Percentiles rank a stretch among this genome's conserved stretches.
These are phyloP conservation scores for Aphelocoma coerulescens DNA, from an alignment of 2,113 vertebrate species.

Conservation along the genomic window DNA sequence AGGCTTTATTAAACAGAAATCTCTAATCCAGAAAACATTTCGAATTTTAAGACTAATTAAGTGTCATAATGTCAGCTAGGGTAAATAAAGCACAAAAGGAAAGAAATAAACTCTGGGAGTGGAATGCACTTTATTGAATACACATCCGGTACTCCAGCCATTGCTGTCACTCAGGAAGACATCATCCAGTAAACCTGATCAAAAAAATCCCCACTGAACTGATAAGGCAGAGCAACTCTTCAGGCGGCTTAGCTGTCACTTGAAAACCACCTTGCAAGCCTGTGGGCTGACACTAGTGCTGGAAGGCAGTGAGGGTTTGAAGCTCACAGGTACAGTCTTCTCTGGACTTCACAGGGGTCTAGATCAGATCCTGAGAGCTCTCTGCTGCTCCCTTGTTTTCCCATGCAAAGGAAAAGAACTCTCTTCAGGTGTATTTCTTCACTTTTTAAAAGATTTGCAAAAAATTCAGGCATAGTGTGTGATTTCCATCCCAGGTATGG, in stretches of 20 bases:
- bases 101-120: slow-evolving; percentile 24
- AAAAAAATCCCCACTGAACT: slow-evolving; percentile 23
- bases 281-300: slow-evolving; percentile 2
- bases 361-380: not conserved
- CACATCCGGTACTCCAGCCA: not conserved
- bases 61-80: slow-evolving; percentile 28
- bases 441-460: not conserved
- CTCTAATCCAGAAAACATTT: slow-evolving; percentile 53
- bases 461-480: not conserved
- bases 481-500: not conserved
- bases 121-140: not conserved
- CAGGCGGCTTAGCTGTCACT: not conserved
- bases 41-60: slow-evolving; percentile 45
- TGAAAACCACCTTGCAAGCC: not conserved
- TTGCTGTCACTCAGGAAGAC: slow-evolving; percentile 3
- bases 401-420: not conserved
- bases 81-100: slow-evolving; percentile 35
- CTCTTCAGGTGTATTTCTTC: not conserved
- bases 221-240: not conserved
- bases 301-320: not conserved
- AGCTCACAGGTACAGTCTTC: not conserved
- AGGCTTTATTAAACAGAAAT: slow-evolving; percentile 33
- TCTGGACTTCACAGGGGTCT: not conserved
- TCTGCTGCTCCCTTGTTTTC: not conserved
- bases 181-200: slow-evolving; percentile 7